phyloP scores from a whole-genome alignment of 1,140 invertebrate species.

The Conus betulinus region DNA sequence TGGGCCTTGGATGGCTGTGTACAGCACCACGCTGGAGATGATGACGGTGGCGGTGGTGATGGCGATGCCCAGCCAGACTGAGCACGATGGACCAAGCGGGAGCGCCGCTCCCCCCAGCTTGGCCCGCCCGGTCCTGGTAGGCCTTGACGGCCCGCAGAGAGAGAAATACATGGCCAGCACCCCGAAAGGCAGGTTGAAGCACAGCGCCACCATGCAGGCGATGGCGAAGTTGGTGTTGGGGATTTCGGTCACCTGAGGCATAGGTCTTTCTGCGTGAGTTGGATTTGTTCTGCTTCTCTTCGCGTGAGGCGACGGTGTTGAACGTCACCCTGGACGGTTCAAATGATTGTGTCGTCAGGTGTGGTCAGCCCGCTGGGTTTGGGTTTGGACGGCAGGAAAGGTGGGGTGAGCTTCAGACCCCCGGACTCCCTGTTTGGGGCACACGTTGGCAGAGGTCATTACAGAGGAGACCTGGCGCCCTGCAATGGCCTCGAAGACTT shows the following conservation, averaged over 20 bases:
- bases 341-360: constrained; percentile 22
- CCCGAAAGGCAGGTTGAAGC: constrained; percentile 49
- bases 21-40: constrained; percentile 34
- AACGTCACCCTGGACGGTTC: constrained; percentile 33
- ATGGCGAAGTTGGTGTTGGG: constrained; percentile 49
- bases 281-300: background rate
- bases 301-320: background rate
- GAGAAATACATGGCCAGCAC: constrained; percentile 46
- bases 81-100: constrained; percentile 31
- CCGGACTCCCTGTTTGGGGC: background rate
- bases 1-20: constrained; percentile 11
- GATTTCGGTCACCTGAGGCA: constrained; percentile 18
- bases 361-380: background rate
- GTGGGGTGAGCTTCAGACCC: background rate
- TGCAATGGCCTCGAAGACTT: background rate
- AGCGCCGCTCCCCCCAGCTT: constrained; percentile 20
- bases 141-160: constrained; percentile 44
- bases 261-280: background rate
- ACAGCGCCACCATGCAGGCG: constrained; percentile 43
- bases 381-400: background rate
- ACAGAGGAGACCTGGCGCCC: background rate
- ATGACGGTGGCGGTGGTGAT: constrained; percentile 34
- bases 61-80: constrained; percentile 35
- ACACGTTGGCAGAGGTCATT: constrained; percentile 3
- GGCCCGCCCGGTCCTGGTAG: constrained; percentile 35